A percentile compares a stretch with the other conserved stretches of the same genome.
phyloP scores from a whole-genome alignment of 2,113 vertebrate species.

The Xyliphius kryptos region DNA sequence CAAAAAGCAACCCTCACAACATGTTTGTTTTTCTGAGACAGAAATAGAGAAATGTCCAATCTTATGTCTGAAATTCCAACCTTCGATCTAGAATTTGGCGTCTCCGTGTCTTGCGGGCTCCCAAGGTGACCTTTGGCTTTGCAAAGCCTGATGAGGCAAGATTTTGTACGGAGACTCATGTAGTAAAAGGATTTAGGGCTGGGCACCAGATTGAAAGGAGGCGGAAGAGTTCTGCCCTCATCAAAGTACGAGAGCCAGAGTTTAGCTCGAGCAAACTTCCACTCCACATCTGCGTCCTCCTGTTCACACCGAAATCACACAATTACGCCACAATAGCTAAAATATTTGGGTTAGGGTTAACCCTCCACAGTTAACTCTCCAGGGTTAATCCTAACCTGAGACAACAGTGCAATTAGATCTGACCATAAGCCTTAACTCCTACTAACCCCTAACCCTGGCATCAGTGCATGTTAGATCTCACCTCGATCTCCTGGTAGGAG shows the following conservation, averaged over 20 bases:
- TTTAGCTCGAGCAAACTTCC: constrained; percentile 84
- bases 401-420: too few relatives aligned
- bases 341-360: too few relatives aligned
- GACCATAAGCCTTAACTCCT: not conserved
- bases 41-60: too few relatives aligned
- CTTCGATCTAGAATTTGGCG: constrained; percentile 29
- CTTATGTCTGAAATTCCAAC: constrained; percentile 22
- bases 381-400: too few relatives aligned
- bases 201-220: constrained; percentile 79
- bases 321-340: too few relatives aligned
- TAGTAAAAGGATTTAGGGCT: constrained; percentile 82
- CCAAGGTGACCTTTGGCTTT: constrained; percentile 26
- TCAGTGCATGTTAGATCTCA: constrained; percentile 44
- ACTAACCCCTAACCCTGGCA: not conserved
- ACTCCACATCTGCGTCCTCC: constrained; percentile 85
- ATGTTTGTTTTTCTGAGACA: too few relatives aligned
- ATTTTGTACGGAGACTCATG: constrained; percentile 57
- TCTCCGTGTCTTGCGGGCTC: constrained; percentile 31
- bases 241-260: constrained; percentile 84
- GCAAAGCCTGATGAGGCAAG: constrained; percentile 32
- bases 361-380: too few relatives aligned
- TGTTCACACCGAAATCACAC: constrained; percentile 48
- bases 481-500: constrained; percentile 84
- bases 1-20: too few relatives aligned
- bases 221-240: constrained; percentile 79